Conservation (phyloP, 1,140 invertebrate species). For the Drosophila melanica region DNA sequence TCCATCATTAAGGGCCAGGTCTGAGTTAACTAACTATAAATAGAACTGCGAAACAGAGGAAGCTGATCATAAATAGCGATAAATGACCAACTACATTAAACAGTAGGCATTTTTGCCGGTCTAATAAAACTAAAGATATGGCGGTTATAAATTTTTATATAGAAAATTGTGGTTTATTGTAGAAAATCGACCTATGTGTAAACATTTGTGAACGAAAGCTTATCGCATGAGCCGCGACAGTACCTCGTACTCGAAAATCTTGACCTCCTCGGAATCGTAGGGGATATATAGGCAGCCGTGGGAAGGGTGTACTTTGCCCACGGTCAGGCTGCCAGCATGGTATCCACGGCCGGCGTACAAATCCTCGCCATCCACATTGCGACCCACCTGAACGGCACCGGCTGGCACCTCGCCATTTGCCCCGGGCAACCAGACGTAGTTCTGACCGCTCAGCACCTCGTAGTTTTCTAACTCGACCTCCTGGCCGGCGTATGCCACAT, state of each 20-base stretch:
- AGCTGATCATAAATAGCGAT: slow-evolving; percentile 11
- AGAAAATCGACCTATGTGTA: slow-evolving; percentile 39
- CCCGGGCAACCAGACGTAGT: slow-evolving; percentile 85
- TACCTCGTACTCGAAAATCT: slow-evolving; percentile 73
- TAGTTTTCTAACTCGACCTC: slow-evolving; percentile 72
- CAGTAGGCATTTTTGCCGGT: background rate
- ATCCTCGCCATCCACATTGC: slow-evolving; percentile 86
- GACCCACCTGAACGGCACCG: slow-evolving; percentile 86
- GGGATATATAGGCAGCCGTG: slow-evolving; percentile 89
- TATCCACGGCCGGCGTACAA: slow-evolving; percentile 87
- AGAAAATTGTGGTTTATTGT: slow-evolving; percentile 47
- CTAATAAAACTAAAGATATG: slow-evolving; percentile 15
- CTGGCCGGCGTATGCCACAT: slow-evolving; percentile 66
- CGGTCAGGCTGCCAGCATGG: slow-evolving; percentile 87
- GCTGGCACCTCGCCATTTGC: slow-evolving; percentile 85
- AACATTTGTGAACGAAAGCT: slow-evolving; percentile 10
- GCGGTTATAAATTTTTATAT: slow-evolving; percentile 21
- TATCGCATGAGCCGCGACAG: slow-evolving; percentile 62
- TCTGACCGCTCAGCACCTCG: slow-evolving; percentile 84
- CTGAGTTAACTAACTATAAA: slow-evolving; percentile 20
- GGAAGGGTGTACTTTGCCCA: slow-evolving; percentile 90
- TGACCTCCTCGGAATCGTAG: slow-evolving; percentile 87
- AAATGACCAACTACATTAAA: slow-evolving; percentile 1
- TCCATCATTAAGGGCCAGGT: slow-evolving; percentile 50
- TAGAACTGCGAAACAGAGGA: slow-evolving; percentile 55